Base-by-base conservation (phyloP, 2,113 vertebrate genomes). In the Takifugu flavidus region DNA sequence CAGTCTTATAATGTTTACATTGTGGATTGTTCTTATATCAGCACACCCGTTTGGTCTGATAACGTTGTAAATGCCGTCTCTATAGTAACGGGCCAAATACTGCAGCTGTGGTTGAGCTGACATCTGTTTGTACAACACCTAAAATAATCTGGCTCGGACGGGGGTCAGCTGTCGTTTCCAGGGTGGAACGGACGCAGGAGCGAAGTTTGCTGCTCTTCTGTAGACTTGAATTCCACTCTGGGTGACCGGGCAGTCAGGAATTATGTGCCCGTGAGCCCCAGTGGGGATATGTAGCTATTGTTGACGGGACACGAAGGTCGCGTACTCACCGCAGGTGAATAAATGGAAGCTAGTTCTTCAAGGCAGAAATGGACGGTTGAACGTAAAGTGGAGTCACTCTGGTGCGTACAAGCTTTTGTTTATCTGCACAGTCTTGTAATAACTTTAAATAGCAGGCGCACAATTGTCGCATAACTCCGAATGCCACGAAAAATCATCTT, bases 1-100 rank as follows among this genome's bases (percentile, higher is more conserved):
- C 65, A 77, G 77, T 83, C 78, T 67, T 85, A 57, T 84, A 85
- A 90, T 87, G 89, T 91, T 90, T 90, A 90, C 89, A 90, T 85
- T 75, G 80, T 86, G 82, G 80, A 82, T 85, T 78, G 76, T 63
- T 84, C 63, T 70, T 65, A 75, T 87, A 81, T 87, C 82, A 84
- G 86, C 84, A 86, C 87, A 86, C 80, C 70, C 53, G 65, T 79
- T 20, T 70, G 72, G 72, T 82, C 71, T 63, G 80, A 80, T 82
- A 20, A 69, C 67, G 54, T 82, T 75, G 82, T 80, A 72, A 75
- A 80, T 53, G 59, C 73, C 55, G 62, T 86, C 64, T 81, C 57
- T 75, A 26, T 83, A 58, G 60, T 69, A 58, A 65, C 42, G 74
- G 84, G 80, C 78, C 80, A 79, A 82, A 77, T 65, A 42, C 78